Conservation (phyloP, 1,140 invertebrate genomes). For the Apis mellifera region Amel_HAv3.1 CM009939.2:4401001-4401500, state of each 20-base stretch:
- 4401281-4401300: slow-evolving; percentile 51
- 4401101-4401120: no score
- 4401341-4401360: slow-evolving; percentile 74
- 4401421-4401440: slow-evolving; percentile 31
- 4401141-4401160: neutral
- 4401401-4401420: slow-evolving; percentile 64
- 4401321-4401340: slow-evolving; percentile 69
- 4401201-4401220: slow-evolving; percentile 48
- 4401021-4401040: no score
- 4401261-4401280: slow-evolving; percentile 60
- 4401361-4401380: slow-evolving; percentile 66
- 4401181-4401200: slow-evolving; percentile 66
- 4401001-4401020: no score
- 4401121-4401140: neutral
- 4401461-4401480: slow-evolving; percentile 10
- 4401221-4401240: slow-evolving; percentile 57
- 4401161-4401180: slow-evolving; percentile 27
- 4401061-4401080: no score
- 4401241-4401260: slow-evolving; percentile 48
- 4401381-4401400: slow-evolving; percentile 69
- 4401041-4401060: no score
- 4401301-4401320: slow-evolving; percentile 69
- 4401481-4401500: slow-evolving; percentile 6
- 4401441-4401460: neutral
- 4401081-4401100: no score